Conservation (phyloP, 64 coral and sea anemone genomes). For the Pocillopora verrucosa region DNA sequence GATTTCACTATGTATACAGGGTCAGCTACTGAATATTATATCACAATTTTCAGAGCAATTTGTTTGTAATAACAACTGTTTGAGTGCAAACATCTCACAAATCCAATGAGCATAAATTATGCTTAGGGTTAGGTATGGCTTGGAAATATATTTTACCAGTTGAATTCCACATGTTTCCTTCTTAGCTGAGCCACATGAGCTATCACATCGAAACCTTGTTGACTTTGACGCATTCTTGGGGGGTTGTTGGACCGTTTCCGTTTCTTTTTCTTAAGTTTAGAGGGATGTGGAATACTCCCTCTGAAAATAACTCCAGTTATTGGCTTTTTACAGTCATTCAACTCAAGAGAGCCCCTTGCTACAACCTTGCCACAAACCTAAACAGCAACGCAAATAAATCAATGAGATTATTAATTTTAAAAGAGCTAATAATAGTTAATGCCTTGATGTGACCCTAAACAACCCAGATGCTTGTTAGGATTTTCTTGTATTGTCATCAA, state of each 20-base stretch:
- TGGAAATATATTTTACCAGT: slow-evolving; percentile 38
- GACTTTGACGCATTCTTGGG: not conserved
- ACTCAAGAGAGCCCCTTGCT: not conserved
- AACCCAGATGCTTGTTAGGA: too few relatives aligned
- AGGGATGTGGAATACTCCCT: slow-evolving; percentile 52
- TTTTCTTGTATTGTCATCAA: too few relatives aligned
- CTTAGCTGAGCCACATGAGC: slow-evolving; percentile 54
- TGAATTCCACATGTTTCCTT: slow-evolving; percentile 62
- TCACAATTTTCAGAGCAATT: too few relatives aligned
- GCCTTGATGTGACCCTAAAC: too few relatives aligned
- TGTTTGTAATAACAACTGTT: too few relatives aligned
- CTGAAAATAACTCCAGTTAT: not conserved
- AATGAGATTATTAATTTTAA: too few relatives aligned
- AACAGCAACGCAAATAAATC: not conserved
- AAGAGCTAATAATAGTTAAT: too few relatives aligned
- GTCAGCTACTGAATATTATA: too few relatives aligned
- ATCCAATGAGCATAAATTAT: too few relatives aligned
- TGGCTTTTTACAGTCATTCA: not conserved
- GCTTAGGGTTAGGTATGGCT: too few relatives aligned
- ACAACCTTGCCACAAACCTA: slow-evolving; percentile 49
- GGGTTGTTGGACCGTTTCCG: not conserved
- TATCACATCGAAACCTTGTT: slow-evolving; percentile 43
- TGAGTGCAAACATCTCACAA: too few relatives aligned
- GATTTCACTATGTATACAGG: too few relatives aligned
- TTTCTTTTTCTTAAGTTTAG: slow-evolving; percentile 49